phyloP scores from a whole-genome alignment of 2,797 vertebrate genomes.

The Kryptopterus vitreolus region DNA sequence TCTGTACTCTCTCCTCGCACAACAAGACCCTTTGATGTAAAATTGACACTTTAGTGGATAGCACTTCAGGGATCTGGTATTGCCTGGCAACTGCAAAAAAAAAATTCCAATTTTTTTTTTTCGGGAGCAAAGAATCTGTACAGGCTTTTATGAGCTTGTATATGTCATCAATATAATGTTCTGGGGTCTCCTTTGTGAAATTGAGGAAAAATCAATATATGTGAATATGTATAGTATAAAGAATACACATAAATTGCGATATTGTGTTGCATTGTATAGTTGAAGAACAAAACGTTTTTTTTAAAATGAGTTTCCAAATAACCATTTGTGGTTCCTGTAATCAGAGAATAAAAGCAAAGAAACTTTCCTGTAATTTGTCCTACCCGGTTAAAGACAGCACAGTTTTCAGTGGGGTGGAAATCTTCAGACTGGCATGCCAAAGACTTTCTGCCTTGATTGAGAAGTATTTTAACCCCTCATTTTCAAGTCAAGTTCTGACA shows the following conservation, averaged over 20 bases:
- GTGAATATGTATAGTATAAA: not conserved
- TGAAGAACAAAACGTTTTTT: not conserved
- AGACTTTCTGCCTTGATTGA: not conserved
- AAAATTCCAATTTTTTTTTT: conserved; percentile 62
- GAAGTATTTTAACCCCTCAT: not conserved
- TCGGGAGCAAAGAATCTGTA: conserved; percentile 49
- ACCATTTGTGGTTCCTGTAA: not conserved
- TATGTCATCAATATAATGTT: conserved; percentile 7
- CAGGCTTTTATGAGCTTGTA: conserved; percentile 27
- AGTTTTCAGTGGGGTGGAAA: not conserved
- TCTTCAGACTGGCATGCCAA: not conserved
- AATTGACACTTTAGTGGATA: conserved; percentile 78
- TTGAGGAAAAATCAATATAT: not conserved
- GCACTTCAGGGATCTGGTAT: conserved; percentile 71
- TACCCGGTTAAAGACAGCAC: not conserved
- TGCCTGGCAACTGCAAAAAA: conserved; percentile 73
- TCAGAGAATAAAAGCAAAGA: not conserved
- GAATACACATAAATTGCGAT: not conserved
- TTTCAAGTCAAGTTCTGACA: not conserved
- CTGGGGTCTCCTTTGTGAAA: not conserved
- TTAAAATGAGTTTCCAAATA: not conserved
- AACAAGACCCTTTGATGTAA: conserved; percentile 74
- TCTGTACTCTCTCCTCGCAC: conserved; percentile 52
- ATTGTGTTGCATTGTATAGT: not conserved
- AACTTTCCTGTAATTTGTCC: not conserved